These are phyloP conservation scores for Condylura cristata DNA, from an alignment of 2,113 vertebrate species.

Conservation along the genomic window DNA sequence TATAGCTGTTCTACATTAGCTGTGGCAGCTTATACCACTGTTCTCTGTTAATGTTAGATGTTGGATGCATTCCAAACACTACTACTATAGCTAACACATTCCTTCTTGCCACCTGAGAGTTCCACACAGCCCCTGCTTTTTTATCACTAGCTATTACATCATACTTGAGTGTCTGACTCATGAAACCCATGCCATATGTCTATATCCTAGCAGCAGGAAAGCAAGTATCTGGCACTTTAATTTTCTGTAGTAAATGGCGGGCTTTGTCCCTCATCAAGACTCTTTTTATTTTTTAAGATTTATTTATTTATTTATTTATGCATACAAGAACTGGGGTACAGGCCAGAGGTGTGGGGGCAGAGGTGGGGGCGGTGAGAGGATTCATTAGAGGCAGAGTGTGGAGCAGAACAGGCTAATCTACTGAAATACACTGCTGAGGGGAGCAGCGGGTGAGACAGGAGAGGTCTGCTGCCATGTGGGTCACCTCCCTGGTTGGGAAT, in stretches of 20 bases:
- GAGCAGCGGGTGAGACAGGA: too few species aligned
- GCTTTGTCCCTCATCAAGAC: neutral
- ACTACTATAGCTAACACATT: neutral
- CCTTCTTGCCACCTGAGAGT: neutral
- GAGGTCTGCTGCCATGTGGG: too few species aligned
- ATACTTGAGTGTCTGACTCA: neutral
- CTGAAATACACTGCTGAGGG: too few species aligned
- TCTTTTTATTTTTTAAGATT: too few species aligned
- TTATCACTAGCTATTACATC: neutral
- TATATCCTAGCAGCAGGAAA: neutral
- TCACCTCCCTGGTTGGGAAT: too few species aligned
- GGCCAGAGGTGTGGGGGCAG: too few species aligned
- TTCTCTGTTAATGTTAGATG: neutral
- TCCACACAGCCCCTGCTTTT: neutral
- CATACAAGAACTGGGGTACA: too few species aligned
- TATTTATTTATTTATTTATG: too few species aligned
- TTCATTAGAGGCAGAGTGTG: too few species aligned
- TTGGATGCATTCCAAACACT: neutral
- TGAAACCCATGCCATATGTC: neutral
- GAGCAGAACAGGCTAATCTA: too few species aligned
- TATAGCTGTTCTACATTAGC: neutral
- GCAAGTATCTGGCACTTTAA: conserved; percentile 32
- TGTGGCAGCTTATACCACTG: neutral
- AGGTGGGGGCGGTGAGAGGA: too few species aligned
- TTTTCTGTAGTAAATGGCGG: neutral